Base-by-base conservation (phyloP, 2,888 invertebrate genomes). In the Xestoiulus laeticollis region DNA sequence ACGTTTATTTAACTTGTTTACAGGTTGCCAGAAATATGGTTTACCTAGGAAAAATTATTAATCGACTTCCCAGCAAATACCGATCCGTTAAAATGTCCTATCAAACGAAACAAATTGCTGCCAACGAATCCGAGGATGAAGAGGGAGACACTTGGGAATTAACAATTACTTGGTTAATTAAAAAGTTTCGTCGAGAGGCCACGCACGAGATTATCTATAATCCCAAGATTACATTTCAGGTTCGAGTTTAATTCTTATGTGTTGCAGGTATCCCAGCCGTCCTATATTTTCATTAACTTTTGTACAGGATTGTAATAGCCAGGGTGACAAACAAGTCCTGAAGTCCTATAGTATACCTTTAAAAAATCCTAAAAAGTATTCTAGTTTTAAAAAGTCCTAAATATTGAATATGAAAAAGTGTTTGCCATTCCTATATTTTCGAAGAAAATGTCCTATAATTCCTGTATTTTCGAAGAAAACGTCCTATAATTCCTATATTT, bases 11-110 rank as follows among this genome's bases (percentile, higher is more conserved):
- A 1, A n/a, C 44, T 4, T 33, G 0, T 85, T 44, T 38, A 84
- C 38, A 85, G 86, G 19, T 86, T 53, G 86, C 53, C 26, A 53
- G 30, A 59, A 86, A 86, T 86, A 48, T 86, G 86, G 53, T 86
- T 10, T 86, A 86, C 59, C n/a, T 86, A 53, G 30, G 53, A 26
- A 43, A 86, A 86, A 48, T 86, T 26, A n/a, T 86, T n/a, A 43
- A 59, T 85, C 33, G 85, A 38, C 85, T 85, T 19, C 85, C 85
- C 38, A 85, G 38, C 33, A 38, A 85, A 6, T 22, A 38, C 16
- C 38, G 85, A 44, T 30, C 78, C 14, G 14, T 30, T 78, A 14
- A 78, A 16, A 14, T 78, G 6, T 12, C 78, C 12, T 12, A 30
- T 14, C 14, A 30, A 78, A 26, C 78, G 1, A 30, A 14, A 1